Evolutionary conservation across 2,888 invertebrate species (phyloP).

Genomic region (Mesorhabditis sp.): DNA sequence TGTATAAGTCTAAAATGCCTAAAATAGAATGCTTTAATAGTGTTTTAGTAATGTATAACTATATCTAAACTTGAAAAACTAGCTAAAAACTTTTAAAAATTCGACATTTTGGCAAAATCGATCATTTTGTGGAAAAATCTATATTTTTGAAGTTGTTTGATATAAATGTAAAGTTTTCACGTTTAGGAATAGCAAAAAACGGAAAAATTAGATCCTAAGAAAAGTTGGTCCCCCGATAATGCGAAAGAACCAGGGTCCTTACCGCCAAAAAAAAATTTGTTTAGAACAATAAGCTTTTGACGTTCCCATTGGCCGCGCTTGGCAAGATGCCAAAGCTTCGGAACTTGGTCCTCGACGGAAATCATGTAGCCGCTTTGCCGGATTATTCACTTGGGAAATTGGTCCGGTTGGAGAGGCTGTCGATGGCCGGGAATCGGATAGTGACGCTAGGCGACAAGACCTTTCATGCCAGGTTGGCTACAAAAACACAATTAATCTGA

Average conservation of each 20-base stretch:
- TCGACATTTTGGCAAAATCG: too few relatives aligned
- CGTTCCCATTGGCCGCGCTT: slow-evolving; percentile 76
- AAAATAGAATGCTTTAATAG: too few relatives aligned
- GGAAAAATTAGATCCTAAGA: too few relatives aligned
- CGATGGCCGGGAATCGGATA: slow-evolving; percentile 54
- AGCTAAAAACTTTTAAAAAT: too few relatives aligned
- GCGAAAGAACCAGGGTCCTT: too few relatives aligned
- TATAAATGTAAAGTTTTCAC: too few relatives aligned
- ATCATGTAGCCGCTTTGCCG: slow-evolving; percentile 78
- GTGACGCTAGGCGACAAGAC: not conserved
- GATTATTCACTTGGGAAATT: slow-evolving; percentile 63
- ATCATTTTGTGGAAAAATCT: not conserved
- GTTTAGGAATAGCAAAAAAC: too few relatives aligned
- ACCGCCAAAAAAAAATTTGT: slow-evolving; percentile 7
- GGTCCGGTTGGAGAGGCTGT: slow-evolving; percentile 61
- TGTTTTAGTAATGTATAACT: too few relatives aligned
- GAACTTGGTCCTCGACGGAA: slow-evolving; percentile 85
- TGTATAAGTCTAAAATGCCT: too few relatives aligned
- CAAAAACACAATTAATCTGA: not conserved
- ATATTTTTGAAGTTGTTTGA: not conserved
- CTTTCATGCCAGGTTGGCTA: not conserved
- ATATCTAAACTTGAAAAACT: too few relatives aligned
- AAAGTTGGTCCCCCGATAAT: too few relatives aligned
- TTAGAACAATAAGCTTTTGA: slow-evolving; percentile 71
- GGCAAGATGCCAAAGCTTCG: slow-evolving; percentile 73